These are phyloP conservation scores for Iphiclides podalirius DNA, from an alignment of 2,888 invertebrate genomes.

Conservation along the genomic window DNA sequence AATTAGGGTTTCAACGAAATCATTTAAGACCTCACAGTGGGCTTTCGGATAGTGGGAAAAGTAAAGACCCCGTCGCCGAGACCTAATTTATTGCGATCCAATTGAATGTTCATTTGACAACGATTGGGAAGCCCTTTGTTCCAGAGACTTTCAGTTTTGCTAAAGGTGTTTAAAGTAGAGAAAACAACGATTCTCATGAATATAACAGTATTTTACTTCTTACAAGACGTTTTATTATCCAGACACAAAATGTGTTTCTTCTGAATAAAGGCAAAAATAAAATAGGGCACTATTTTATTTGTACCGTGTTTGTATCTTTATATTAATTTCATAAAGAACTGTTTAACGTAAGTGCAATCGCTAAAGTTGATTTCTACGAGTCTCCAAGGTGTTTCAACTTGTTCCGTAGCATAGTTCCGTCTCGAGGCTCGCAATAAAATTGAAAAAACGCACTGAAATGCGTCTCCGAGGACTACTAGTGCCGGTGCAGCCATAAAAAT, in stretches of 20 bases:
- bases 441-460: slow-evolving; percentile 44
- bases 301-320: background rate
- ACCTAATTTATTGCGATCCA: slow-evolving; percentile 58
- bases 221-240: no score
- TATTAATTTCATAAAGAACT: background rate
- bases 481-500: slow-evolving; percentile 35
- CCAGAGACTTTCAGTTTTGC: slow-evolving; percentile 37
- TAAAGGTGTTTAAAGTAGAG: no score
- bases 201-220: no score
- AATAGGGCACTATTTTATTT: no score
- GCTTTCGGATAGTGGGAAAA: slow-evolving; percentile 51
- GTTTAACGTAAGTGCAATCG: slow-evolving; percentile 1
- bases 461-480: slow-evolving; percentile 53
- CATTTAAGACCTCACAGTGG: slow-evolving; percentile 27
- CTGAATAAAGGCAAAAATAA: no score
- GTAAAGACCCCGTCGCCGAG: slow-evolving; percentile 47
- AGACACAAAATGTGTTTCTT: no score
- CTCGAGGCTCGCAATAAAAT: slow-evolving; percentile 41
- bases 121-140: slow-evolving; percentile 65
- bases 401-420: slow-evolving; percentile 31
- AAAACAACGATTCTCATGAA: no score
- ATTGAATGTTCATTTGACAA: slow-evolving; percentile 78
- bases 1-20: slow-evolving; percentile 44
- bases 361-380: slow-evolving; percentile 11
- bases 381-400: slow-evolving; percentile 21